phyloP scores from a whole-genome alignment of 2,113 vertebrate genomes.

The Notothenia coriiceps region DNA sequence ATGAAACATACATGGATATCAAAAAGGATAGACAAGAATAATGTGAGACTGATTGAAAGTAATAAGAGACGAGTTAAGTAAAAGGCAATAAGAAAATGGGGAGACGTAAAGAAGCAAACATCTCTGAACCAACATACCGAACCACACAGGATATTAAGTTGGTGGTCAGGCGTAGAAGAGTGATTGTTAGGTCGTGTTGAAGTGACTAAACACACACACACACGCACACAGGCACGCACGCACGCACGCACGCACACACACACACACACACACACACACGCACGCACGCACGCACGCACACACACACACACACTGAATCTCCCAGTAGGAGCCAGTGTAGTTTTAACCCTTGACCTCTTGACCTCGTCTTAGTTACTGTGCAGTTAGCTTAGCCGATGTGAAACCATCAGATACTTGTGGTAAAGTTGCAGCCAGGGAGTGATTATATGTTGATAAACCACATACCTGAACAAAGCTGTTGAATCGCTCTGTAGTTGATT shows the following conservation, averaged over 20 bases:
- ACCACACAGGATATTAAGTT: slow-evolving; percentile 78
- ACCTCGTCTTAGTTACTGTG: slow-evolving; percentile 78
- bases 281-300: slow-evolving; percentile 19
- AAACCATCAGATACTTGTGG: slow-evolving; percentile 75
- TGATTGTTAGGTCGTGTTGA: slow-evolving; percentile 56
- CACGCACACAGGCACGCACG: slow-evolving; percentile 6
- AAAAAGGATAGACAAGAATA: not conserved
- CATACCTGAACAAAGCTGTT: slow-evolving; percentile 18
- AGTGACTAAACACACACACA: slow-evolving; percentile 37
- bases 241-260: slow-evolving; percentile 20
- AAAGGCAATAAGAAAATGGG: slow-evolving; percentile 18
- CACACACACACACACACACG: slow-evolving; percentile 23
- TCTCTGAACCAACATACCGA: slow-evolving; percentile 49
- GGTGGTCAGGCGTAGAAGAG: slow-evolving; percentile 59
- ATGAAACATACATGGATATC: not conserved
- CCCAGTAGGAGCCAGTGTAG: slow-evolving; percentile 80
- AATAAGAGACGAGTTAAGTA: slow-evolving; percentile 17
- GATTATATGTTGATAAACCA: slow-evolving; percentile 38
- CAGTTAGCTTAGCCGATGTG: slow-evolving; percentile 59
- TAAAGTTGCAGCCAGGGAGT: slow-evolving; percentile 60
- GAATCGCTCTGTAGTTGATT: not conserved
- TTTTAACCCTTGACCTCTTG: slow-evolving; percentile 80
- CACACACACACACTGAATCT: slow-evolving; percentile 71
- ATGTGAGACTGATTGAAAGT: not conserved
- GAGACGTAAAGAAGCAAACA: slow-evolving; percentile 45